Base-by-base conservation (phyloP, 2,888 invertebrate genomes). In the Cerceris ruficornis region DNA sequence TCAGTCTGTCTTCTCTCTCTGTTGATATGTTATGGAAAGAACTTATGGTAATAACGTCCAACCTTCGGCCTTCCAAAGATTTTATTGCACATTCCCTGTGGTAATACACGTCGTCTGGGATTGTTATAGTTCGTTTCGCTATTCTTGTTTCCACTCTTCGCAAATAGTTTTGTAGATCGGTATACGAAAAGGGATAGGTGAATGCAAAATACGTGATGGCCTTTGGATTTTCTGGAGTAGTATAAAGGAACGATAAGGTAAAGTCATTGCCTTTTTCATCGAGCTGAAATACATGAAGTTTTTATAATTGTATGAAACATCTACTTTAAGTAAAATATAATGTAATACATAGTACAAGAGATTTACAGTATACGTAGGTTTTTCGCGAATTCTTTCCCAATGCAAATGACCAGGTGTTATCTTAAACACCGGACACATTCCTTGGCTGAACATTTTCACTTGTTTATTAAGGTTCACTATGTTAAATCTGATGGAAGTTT, bases 361-460 rank as follows among this genome's bases (percentile, higher is more conserved):
- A 62, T 93, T 94, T 94, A 97, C 97, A 88, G 94, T 94, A 92
- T 95, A 97, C 49, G 95, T 94, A 42, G 97, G 97, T 89, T 95
- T 96, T 83, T 97, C 97, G 81, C 95, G 94, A 76, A 97, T 96
- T 77, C 98, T 93, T 87, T 97, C 97, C 98, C 98, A 98, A 85
- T 96, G 95, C 8, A 95, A 94, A 89, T 95, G 95, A 13, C 96
- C 96, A 9, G 97, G 97, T 69, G 97, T 91, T 7, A 95, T 94
- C 84, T 95, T 94, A 78, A 94, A 96, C 41, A 97, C 97, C 0
- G 97, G 97, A 39, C 96, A 95, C 97, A 97, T 97, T 55, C 98
- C 98, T 91, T 98, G 97, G 89, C 96, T 96, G 92, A 96, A 98
- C 94, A 98, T 95, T 93, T 97, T 98, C 68, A 96, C 96, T 93